Conservation (phyloP, 1,140 invertebrate species). For the Mactra quadrangularis region DNA sequence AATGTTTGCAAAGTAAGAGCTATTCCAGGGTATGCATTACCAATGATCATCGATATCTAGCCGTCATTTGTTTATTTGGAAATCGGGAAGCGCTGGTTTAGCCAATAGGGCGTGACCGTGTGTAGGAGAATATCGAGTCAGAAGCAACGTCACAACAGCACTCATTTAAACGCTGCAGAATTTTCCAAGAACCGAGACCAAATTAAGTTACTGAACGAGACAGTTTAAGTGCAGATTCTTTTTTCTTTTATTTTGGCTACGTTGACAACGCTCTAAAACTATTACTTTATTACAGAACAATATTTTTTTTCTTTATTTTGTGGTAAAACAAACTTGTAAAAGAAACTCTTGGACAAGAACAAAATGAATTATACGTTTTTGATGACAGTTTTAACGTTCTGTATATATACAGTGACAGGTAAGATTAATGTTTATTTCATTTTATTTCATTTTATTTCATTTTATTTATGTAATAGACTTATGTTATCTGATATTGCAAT, state of each 20-base stretch:
- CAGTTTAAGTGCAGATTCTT: background rate
- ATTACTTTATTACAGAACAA: background rate
- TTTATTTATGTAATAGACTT: background rate
- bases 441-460: slow-evolving; percentile 3
- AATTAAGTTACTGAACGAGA: background rate
- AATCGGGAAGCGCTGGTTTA: background rate
- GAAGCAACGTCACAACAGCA: slow-evolving; percentile 13
- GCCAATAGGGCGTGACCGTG: slow-evolving; percentile 35
- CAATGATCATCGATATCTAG: slow-evolving; percentile 33
- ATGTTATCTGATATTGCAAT: background rate
- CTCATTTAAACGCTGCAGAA: slow-evolving; percentile 39
- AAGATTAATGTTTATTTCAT: slow-evolving; percentile 10
- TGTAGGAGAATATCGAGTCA: slow-evolving; percentile 5
- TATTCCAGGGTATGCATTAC: too few relatives aligned
- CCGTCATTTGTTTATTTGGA: background rate
- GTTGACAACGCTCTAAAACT: background rate
- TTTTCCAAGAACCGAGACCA: slow-evolving; percentile 13
- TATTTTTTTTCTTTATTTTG: background rate
- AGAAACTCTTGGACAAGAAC: background rate
- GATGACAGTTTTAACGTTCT: slow-evolving; percentile 28
- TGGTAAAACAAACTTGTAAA: slow-evolving; percentile 1
- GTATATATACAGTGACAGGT: slow-evolving; percentile 51
- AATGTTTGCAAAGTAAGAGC: too few relatives aligned
- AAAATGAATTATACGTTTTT: slow-evolving; percentile 35
- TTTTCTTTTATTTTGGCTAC: background rate